phyloP scores from a whole-genome alignment of 1,140 invertebrate species.

The Calliphora vicina region DNA sequence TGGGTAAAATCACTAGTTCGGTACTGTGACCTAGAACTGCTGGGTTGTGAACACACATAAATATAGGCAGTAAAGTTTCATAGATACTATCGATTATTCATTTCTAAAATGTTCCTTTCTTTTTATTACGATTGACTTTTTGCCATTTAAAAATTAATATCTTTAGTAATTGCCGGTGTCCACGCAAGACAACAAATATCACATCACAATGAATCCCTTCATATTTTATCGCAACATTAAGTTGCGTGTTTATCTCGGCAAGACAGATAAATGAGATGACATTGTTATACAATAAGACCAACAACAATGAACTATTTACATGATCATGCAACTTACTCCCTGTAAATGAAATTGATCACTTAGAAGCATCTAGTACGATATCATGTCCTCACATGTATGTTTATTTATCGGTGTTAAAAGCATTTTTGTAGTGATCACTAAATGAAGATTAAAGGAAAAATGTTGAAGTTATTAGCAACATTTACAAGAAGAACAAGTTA shows the following conservation, averaged over 20 bases:
- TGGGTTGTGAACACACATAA: no score
- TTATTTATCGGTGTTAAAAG: constrained; percentile 23
- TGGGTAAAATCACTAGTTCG: no score
- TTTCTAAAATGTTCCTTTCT: no score
- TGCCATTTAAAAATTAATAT: neutral
- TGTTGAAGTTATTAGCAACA: neutral
- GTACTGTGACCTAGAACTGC: no score
- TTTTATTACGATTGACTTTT: neutral
- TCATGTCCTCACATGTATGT: neutral
- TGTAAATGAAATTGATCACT: no score
- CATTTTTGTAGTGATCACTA: constrained; percentile 24
- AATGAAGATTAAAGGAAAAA: neutral
- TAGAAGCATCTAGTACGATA: neutral
- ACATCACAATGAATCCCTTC: neutral
- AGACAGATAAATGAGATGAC: neutral
- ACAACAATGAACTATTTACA: neutral
- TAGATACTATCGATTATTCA: no score
- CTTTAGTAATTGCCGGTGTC: neutral
- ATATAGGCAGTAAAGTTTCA: no score
- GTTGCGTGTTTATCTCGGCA: constrained; percentile 21
- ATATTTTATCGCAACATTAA: neutral
- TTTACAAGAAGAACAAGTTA: no score
- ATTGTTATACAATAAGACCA: neutral
- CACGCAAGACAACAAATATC: neutral
- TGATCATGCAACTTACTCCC: neutral